Evolutionary conservation across 2,888 invertebrate genomes (phyloP).

Genomic region (Diaphora mendica): DNA sequence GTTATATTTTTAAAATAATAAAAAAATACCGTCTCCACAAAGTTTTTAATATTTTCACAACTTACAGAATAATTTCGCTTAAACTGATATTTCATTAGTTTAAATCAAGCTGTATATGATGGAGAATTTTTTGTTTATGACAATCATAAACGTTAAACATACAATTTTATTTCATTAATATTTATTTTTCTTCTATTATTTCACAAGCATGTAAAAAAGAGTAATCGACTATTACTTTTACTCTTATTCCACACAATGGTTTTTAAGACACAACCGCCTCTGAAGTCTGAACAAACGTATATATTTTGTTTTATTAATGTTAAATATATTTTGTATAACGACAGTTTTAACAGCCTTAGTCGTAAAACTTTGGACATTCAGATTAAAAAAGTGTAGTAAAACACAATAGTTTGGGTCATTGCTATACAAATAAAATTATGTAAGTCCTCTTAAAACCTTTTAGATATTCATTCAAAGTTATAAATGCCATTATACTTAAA

Average conservation of each 20-base stretch:
- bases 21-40: background rate
- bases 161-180: background rate
- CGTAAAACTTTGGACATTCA: background rate
- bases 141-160: background rate
- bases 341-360: background rate
- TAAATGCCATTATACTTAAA: constrained; percentile 10
- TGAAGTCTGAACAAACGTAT: background rate
- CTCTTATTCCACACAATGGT: background rate
- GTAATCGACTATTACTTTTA: background rate
- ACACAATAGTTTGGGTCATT: background rate
- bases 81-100: background rate
- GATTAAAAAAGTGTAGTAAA: background rate
- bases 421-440: background rate
- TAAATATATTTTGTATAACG: background rate
- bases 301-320: background rate
- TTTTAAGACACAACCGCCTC: background rate
- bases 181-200: background rate
- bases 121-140: no score
- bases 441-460: background rate
- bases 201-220: background rate
- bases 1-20: background rate
- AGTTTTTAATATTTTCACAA: background rate
- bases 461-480: constrained; percentile 1
- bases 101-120: background rate
- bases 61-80: background rate